These are phyloP conservation scores for Barbus barbus DNA, from an alignment of 2,113 vertebrate species.

Conservation along the genomic window DNA sequence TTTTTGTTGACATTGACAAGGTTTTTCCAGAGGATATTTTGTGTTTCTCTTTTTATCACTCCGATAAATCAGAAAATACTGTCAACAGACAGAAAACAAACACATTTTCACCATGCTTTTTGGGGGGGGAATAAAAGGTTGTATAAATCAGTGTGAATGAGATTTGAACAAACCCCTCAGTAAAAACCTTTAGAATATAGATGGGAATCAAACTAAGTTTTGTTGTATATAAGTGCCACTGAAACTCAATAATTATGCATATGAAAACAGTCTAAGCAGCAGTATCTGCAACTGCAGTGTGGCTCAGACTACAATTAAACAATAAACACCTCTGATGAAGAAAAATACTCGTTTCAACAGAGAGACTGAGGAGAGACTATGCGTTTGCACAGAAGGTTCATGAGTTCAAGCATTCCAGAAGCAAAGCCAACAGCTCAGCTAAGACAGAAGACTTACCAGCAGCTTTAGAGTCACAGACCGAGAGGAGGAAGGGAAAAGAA, in stretches of 20 bases:
- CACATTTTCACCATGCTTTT: no score
- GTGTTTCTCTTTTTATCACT: no score
- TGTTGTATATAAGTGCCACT: no score
- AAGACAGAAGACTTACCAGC: conserved; percentile 41
- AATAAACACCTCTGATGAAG: background rate
- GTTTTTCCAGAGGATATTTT: no score
- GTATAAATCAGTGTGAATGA: no score
- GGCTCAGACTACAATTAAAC: background rate
- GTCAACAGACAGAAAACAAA: no score
- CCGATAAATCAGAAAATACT: no score
- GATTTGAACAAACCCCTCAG: background rate
- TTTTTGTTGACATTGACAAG: no score
- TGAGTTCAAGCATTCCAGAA: conserved; percentile 49
- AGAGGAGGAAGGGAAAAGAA: conserved; percentile 25
- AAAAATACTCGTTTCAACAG: background rate
- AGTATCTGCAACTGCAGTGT: background rate
- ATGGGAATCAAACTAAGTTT: background rate
- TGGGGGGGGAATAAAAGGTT: no score
- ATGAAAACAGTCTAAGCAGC: no score
- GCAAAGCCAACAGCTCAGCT: conserved; percentile 40
- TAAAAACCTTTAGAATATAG: background rate
- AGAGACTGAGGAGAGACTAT: conserved; percentile 19
- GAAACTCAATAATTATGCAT: no score
- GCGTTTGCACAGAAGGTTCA: conserved; percentile 39
- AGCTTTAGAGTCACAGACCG: conserved; percentile 26